Percentiles rank a stretch among this genome's conserved stretches.
Evolutionary conservation across 1,140 invertebrate species (phyloP).

Genomic region (Drosophila tani): DNA sequence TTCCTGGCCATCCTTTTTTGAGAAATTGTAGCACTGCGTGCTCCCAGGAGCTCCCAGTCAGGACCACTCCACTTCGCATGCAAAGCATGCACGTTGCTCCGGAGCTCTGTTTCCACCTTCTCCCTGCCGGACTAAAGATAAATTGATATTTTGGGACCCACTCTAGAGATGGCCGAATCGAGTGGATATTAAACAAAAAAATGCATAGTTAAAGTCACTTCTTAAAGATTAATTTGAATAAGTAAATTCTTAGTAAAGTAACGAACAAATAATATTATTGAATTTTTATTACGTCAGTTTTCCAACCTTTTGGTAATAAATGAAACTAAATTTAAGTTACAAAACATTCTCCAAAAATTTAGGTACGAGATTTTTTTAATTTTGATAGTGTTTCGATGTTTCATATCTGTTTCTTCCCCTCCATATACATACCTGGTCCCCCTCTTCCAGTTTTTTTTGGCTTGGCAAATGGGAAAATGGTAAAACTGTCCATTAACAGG

Average conservation of each 20-base stretch:
- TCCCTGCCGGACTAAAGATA: slow-evolving; percentile 58
- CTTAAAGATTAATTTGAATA: neutral
- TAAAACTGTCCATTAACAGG: slow-evolving; percentile 62
- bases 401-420: neutral
- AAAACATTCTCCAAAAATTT: neutral
- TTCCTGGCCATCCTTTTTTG: slow-evolving; percentile 38
- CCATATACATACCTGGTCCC: slow-evolving; percentile 30
- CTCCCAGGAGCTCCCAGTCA: slow-evolving; percentile 20
- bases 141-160: slow-evolving; percentile 73
- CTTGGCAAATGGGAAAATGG: slow-evolving; percentile 61
- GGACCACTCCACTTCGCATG: slow-evolving; percentile 58
- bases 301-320: no score
- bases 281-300: no score
- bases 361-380: neutral
- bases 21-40: slow-evolving; percentile 77
- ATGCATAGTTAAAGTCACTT: neutral
- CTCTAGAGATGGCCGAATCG: slow-evolving; percentile 28
- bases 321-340: neutral
- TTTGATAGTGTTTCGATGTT: neutral
- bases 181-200: neutral
- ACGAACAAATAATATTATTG: no score
- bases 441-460: slow-evolving; percentile 10
- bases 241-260: neutral
- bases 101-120: slow-evolving; percentile 33
- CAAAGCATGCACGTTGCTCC: slow-evolving; percentile 66